Evolutionary conservation across 2,888 invertebrate species (phyloP).

Genomic region (Trachelus troglodyta): DNA sequence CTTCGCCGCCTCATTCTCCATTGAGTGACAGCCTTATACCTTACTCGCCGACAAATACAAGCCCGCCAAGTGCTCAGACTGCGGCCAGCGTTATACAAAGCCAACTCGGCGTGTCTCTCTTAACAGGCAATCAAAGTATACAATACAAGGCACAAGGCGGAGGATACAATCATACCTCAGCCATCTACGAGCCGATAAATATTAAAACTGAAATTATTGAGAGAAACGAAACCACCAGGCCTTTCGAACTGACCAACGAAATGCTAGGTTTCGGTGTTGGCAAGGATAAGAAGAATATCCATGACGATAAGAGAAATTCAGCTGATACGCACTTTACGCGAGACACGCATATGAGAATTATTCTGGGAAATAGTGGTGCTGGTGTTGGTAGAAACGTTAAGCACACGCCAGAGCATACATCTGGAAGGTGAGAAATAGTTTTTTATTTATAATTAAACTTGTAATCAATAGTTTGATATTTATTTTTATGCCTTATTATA

Average conservation of each 20-base stretch:
- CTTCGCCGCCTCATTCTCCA: constrained; percentile 82
- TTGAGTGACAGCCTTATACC: constrained; percentile 71
- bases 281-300: constrained; percentile 55
- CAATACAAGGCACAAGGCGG: constrained; percentile 56
- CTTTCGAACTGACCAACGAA: constrained; percentile 63
- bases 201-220: constrained; percentile 61
- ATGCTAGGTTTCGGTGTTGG: constrained; percentile 58
- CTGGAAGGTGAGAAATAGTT: constrained; percentile 46
- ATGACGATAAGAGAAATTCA: constrained; percentile 61
- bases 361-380: constrained; percentile 73
- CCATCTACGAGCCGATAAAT: constrained; percentile 62
- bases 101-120: constrained; percentile 60
- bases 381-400: constrained; percentile 63
- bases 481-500: too few species aligned
- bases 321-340: constrained; percentile 87
- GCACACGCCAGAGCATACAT: constrained; percentile 52
- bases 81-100: constrained; percentile 63
- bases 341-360: constrained; percentile 93
- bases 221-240: constrained; percentile 51
- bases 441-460: neutral
- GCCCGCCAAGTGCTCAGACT: constrained; percentile 62
- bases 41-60: constrained; percentile 63
- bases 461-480: too few species aligned
- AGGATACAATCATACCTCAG: constrained; percentile 54
- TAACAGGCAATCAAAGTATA: constrained; percentile 58